Evolutionary conservation across 2,113 vertebrate species (phyloP).

Genomic region (Chaetorhynchus papuensis): DNA sequence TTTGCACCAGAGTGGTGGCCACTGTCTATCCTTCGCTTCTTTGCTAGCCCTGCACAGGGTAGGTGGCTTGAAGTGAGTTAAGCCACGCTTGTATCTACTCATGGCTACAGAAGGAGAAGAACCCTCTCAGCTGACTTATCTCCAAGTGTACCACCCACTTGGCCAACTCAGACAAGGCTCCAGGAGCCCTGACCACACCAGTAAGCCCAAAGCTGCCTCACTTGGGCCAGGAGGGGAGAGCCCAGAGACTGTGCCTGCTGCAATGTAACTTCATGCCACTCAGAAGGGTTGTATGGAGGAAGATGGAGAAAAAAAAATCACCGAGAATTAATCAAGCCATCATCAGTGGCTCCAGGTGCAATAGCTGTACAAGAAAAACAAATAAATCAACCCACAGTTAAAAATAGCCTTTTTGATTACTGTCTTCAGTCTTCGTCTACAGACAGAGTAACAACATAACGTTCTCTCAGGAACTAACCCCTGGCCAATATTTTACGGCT

Average conservation of each 20-base stretch:
- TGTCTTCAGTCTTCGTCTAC: slow-evolving; percentile 36
- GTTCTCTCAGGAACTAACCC: slow-evolving; percentile 44
- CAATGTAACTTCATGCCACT: not conserved
- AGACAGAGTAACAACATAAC: slow-evolving; percentile 6
- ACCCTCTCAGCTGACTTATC: not conserved
- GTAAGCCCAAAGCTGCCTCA: not conserved
- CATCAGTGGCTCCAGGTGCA: slow-evolving; percentile 38
- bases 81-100: not conserved
- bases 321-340: slow-evolving; percentile 50
- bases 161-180: fast-evolving
- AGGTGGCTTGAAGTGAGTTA: not conserved
- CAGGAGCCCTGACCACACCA: fast-evolving
- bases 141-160: fast-evolving
- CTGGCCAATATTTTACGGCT: slow-evolving; percentile 43
- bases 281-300: not conserved
- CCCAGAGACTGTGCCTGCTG: not conserved
- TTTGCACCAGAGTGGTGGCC: not conserved
- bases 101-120: not conserved
- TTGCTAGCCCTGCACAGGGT: not conserved
- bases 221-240: not conserved
- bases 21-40: not conserved
- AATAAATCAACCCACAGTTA: slow-evolving; percentile 57
- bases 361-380: slow-evolving; percentile 43
- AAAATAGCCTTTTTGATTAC: slow-evolving; percentile 64
- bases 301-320: not conserved